Evolutionary conservation across 2,888 invertebrate species (phyloP), one percentile per base, ranked within the genome.

Genomic region (Pocota personata): DNA sequence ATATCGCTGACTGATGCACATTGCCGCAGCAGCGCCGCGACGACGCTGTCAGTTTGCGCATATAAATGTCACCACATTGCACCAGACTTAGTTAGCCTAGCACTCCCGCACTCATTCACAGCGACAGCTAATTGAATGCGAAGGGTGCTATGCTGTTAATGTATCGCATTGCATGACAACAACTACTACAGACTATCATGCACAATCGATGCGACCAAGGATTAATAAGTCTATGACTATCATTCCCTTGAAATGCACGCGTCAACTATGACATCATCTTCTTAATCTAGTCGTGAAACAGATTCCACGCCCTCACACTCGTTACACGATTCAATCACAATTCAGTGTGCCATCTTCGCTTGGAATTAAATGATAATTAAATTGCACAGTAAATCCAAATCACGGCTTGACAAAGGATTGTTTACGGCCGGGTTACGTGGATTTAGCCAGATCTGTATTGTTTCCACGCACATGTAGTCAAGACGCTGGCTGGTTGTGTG

Each of bases 41-140:
- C 62, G 58, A 35, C 43, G 60, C 75, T 84, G 84, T 84, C 84
- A 84, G 40, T 84, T 84, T 30, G 69, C 79, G 84, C 84, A 84
- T 84, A 84, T 66, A 84, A 84, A 84, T 84, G 79, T 84, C 84
- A 84, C 64, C 79, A 84, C 79, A 79, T 66, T 75, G 57, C 69
- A 75, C 75, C 60, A 73, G 83, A 60, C 21, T 12, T 16, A 19
- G 62, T 35, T 48, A 14, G 5, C 55, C 12, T 46, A 75, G 71
- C 79, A 79, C 75, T 79, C 75, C 71, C 64, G 84, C 69, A 64
- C 73, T 73, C 83, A 73, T 62, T 67, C 16, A 43, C 55, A 73
- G 37, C 48, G 84, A 75, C 84, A 75, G 57, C 73, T 84, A 79
- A 84, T 84, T 76, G 71, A 84, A 75, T 43, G 75, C 79, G 79